Conservation (phyloP, 2,113 vertebrate species). For the Caracal caracal region DNA sequence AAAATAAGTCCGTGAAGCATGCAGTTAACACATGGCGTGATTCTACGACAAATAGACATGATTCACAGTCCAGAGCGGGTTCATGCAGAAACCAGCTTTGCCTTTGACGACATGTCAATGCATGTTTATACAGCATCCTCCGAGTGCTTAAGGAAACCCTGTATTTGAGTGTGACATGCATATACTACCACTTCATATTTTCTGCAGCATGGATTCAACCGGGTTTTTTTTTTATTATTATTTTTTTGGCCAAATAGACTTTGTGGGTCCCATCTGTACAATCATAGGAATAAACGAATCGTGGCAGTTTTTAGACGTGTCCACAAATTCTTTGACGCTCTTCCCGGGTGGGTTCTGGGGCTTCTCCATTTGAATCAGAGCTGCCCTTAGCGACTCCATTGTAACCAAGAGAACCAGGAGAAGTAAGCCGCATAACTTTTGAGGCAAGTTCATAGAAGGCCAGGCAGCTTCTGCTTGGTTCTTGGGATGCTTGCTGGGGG, state of each 20-base stretch:
- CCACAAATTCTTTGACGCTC: not conserved
- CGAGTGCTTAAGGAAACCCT: not conserved
- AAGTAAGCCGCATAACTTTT: not conserved
- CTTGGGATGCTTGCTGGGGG: not conserved
- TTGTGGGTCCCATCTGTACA: not conserved
- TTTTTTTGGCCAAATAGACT: not conserved
- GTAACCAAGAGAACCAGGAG: not conserved
- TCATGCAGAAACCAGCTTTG: slow-evolving; percentile 17
- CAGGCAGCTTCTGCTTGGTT: not conserved
- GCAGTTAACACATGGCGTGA: slow-evolving; percentile 7
- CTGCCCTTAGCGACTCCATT: not conserved
- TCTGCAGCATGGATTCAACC: not conserved
- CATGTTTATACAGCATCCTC: not conserved
- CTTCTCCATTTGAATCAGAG: not conserved
- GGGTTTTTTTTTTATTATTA: not conserved
- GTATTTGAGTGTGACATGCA: not conserved
- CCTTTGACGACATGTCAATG: slow-evolving; percentile 9
- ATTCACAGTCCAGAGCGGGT: not conserved
- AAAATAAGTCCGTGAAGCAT: slow-evolving; percentile 44
- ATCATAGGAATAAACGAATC: slow-evolving; percentile 1
- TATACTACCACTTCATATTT: not conserved
- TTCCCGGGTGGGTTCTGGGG: not conserved
- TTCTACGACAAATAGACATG: slow-evolving; percentile 11
- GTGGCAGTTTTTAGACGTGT: not conserved
- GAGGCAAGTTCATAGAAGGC: not conserved